phyloP scores from a whole-genome alignment of 2,113 vertebrate genomes.

The Pao palembangensis region DNA sequence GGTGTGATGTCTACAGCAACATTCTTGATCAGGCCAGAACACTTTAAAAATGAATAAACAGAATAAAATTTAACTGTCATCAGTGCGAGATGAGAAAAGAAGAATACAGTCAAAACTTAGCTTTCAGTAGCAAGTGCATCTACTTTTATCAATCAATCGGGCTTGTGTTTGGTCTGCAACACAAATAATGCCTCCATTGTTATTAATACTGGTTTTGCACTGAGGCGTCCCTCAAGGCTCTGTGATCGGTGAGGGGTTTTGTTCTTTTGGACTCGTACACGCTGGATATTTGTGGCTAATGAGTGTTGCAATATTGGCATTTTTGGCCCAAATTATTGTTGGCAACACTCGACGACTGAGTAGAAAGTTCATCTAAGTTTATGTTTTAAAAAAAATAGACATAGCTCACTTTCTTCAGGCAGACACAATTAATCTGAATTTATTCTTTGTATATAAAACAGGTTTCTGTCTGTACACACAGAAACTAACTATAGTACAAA shows the following conservation, averaged over 20 bases:
- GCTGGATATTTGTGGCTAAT: conserved; percentile 18
- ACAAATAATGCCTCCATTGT: conserved; percentile 1
- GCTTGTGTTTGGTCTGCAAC: conserved; percentile 1
- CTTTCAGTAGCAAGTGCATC: conserved; percentile 42
- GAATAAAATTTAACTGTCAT: conserved; percentile 5
- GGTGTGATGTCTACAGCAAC: conserved; percentile 29
- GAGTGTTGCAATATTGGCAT: background rate
- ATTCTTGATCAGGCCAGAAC: conserved; percentile 45
- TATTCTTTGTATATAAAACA: conserved; percentile 40
- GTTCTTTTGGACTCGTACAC: background rate
- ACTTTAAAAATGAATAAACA: conserved; percentile 17
- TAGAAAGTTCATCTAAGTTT: background rate
- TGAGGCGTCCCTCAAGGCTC: background rate
- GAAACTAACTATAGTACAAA: conserved; percentile 54
- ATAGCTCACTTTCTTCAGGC: conserved; percentile 17
- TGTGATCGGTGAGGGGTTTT: background rate
- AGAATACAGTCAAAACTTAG: background rate
- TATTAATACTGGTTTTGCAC: conserved; percentile 9
- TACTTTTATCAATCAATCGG: conserved; percentile 22
- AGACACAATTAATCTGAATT: conserved; percentile 1
- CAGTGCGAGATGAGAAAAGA: background rate
- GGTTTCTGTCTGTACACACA: conserved; percentile 31
- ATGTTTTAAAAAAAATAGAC: conserved; percentile 42
- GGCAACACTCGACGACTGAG: conserved; percentile 17
- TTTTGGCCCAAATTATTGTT: conserved; percentile 3